Evolutionary conservation across 1,140 invertebrate species (phyloP).

Genomic region (Daktulosphaira vitifoliae): DNA sequence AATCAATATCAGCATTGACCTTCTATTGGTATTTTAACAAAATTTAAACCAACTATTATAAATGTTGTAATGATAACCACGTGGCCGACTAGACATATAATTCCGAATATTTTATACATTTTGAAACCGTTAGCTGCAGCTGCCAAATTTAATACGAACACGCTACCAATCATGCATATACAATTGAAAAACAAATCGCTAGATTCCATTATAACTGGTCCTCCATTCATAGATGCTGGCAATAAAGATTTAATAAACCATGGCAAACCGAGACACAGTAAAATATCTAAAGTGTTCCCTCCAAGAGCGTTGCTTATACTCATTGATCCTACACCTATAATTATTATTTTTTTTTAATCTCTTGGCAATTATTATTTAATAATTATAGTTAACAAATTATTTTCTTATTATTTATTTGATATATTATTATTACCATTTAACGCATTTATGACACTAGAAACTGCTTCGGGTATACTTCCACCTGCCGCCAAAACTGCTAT

Average conservation of each 20-base stretch:
- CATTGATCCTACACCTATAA: conserved; percentile 73
- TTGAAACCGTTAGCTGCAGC: conserved; percentile 36
- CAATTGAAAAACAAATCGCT: conserved; percentile 39
- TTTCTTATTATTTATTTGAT: no score
- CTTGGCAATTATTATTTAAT: no score
- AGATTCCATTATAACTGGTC: conserved; percentile 38
- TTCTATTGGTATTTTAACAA: conserved; percentile 10
- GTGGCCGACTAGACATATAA: conserved; percentile 38
- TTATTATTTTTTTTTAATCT: no score
- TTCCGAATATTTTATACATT: conserved; percentile 38
- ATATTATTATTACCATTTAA: conserved; percentile 51
- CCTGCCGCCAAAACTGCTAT: conserved; percentile 78
- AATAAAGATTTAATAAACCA: conserved; percentile 69
- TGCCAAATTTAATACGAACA: conserved; percentile 37
- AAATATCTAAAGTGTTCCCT: conserved; percentile 73
- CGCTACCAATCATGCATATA: conserved; percentile 38
- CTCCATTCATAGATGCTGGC: conserved; percentile 42
- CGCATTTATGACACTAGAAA: conserved; percentile 71
- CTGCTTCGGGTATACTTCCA: conserved; percentile 80
- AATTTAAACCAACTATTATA: conserved; percentile 37
- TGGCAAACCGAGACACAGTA: conserved; percentile 74
- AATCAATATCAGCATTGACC: background rate
- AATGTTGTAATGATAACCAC: conserved; percentile 38
- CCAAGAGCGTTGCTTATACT: conserved; percentile 76
- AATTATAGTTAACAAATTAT: no score